phyloP scores from a whole-genome alignment of 2,888 invertebrate genomes.

The Tryphoninae sp. region DNA sequence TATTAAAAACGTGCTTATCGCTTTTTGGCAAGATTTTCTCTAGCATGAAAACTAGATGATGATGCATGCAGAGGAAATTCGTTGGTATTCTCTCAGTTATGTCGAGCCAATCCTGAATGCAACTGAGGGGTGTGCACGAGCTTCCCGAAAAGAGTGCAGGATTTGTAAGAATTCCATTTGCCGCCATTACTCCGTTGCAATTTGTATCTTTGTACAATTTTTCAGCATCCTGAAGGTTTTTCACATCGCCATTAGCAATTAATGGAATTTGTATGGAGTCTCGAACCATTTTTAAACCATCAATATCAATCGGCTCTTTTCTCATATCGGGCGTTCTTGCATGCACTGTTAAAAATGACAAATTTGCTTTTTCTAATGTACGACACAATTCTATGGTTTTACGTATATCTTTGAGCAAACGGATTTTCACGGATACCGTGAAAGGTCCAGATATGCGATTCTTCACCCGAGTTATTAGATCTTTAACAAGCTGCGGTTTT shows the following conservation, averaged over 20 bases:
- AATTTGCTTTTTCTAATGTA: conserved; percentile 92
- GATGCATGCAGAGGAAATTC: conserved; percentile 93
- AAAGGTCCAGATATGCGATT: conserved; percentile 88
- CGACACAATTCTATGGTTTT: conserved; percentile 91
- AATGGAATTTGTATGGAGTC: conserved; percentile 90
- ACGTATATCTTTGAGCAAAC: conserved; percentile 87
- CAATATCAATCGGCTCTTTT: conserved; percentile 87
- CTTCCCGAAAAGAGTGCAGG: conserved; percentile 93
- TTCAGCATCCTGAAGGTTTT: conserved; percentile 87
- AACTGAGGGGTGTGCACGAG: conserved; percentile 87
- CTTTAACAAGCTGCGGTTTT: conserved; percentile 91
- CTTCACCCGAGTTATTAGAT: conserved; percentile 90
- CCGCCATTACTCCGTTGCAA: conserved; percentile 94
- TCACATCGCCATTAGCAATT: conserved; percentile 96
- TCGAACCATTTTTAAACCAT: conserved; percentile 88
- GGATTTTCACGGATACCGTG: conserved; percentile 95
- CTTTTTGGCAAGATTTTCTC: conserved; percentile 89
- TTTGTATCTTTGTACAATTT: conserved; percentile 86
- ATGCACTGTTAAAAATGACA: conserved; percentile 94
- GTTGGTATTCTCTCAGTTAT: conserved; percentile 84
- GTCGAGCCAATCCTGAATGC: conserved; percentile 92
- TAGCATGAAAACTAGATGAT: conserved; percentile 98
- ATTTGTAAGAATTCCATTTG: conserved; percentile 94
- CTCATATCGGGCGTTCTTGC: conserved; percentile 94
- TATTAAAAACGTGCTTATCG: conserved; percentile 90